Evolutionary conservation across 2,113 vertebrate species (phyloP), one percentile per base, ranked within the genome.

Genomic region (Pelusios castaneus): DNA sequence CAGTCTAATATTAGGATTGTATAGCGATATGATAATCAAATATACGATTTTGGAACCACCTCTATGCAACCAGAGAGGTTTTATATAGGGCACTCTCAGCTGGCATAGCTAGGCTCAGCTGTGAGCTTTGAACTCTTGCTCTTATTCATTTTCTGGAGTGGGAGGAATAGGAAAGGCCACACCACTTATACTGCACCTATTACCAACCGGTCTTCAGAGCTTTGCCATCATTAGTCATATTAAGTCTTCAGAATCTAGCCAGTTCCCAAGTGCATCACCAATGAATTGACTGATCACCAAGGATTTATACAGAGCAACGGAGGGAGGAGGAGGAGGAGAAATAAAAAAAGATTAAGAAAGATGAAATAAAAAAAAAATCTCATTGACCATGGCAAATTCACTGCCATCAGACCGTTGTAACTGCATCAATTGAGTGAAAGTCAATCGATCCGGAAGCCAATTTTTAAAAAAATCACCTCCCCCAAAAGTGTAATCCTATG

Each of bases 1-100:
- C 92, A 86, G 38, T 63, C 54, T 91, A 76, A 27, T 87, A 91
- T 90, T 81, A 90, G 67, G 12, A 4, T 3, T 29, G 21, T 79
- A 51, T 1, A 1, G 47, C 6, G 47, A 85, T 79, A 51, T 1
- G 1, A 51, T 8, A 43, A 85, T 67, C 55, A 73, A 38, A 87
- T 73, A 92, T 24, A 84, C 80, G 27, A 38, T 67, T 47, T 90
- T 73, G 24, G 9, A 45, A 94, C 80, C 56, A 52, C 12, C 90
- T 76, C 1, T 5, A 73, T 21, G 55, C 41, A 92, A 21, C 0
- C 85, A 92, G 13, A 93, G 38, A 87, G 52, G 4, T 45, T 90
- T 84, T 2, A 76, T 52, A 47, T 47, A 47, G 47, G 47, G 10
- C 47, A 52, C 51, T 17, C 51, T 8, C 17, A 19, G 5, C 51